Base-by-base conservation (phyloP, 2,888 invertebrate genomes). In the Galeruca laticollis region DNA sequence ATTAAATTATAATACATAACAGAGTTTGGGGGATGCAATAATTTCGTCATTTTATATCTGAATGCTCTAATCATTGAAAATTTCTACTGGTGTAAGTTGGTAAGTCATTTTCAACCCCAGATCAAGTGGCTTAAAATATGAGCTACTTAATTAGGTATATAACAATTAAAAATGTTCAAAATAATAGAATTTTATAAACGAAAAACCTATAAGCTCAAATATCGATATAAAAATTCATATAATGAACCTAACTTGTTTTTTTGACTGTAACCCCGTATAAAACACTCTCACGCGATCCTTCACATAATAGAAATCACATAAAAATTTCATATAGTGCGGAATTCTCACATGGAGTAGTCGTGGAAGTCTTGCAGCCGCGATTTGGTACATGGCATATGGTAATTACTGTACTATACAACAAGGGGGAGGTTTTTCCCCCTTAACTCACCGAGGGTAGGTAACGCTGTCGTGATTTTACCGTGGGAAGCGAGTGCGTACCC, bases 401-500 rank as follows among this genome's bases (percentile, higher is more conserved):
- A 76, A 76, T 76, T 76, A 73, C 68, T 70, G 72, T 64, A 60
- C 64, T 66, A 52, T 54, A 62, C 67, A 26, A 18, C 64, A 69
- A 75, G 71, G 75, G 75, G 77, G 75, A 71, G 72, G 56, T 33
- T 57, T n/a, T 74, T 75, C 74, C 69, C 73, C 77, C 75, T 65
- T 68, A 26, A 49, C 9, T 52, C 70, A 70, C 60, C 51, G 78
- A 76, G 80, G 80, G 81, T 80, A 78, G 79, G 76, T 75, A 78
- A 79, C 80, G 80, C 78, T 79, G 80, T 78, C 77, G 79, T 80
- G 79, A 80, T 81, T 81, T 81, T 81, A 81, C 81, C 81, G 81
- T 82, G 82, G 81, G 81, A 82, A 69, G 63, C 64, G 63, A 49
- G 57, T 69, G 49, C 60, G 61, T 54, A 66, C 71, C 71, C 73